Percentiles rank a stretch among this genome's conserved stretches.
phyloP scores from a whole-genome alignment of 2,888 invertebrate species.

The Eilema caniola region DNA sequence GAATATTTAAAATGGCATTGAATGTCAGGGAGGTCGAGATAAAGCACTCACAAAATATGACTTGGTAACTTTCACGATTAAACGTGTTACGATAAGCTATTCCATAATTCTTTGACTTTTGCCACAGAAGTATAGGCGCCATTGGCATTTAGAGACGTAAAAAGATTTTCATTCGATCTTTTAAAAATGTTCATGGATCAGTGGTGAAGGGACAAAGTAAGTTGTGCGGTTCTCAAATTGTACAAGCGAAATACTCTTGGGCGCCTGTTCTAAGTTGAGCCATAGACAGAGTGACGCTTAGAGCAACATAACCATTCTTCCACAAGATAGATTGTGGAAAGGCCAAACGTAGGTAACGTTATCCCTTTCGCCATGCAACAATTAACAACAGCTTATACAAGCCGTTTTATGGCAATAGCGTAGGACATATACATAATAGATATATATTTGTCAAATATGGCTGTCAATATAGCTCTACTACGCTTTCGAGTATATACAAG shows the following conservation, averaged over 20 bases:
- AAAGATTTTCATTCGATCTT: not conserved
- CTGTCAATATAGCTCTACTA: not conserved
- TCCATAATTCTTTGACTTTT: slow-evolving; percentile 16
- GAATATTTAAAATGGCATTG: slow-evolving; percentile 20
- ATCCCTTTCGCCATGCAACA: too few relatives aligned
- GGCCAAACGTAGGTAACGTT: too few relatives aligned
- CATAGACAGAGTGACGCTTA: too few relatives aligned
- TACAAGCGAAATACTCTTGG: too few relatives aligned
- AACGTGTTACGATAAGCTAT: slow-evolving; percentile 46
- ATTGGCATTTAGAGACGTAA: slow-evolving; percentile 2
- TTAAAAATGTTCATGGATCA: not conserved
- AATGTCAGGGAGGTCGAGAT: slow-evolving; percentile 15
- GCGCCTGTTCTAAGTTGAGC: too few relatives aligned
- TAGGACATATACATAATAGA: too few relatives aligned
- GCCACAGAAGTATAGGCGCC: not conserved
- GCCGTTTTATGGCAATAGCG: too few relatives aligned
- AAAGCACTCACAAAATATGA: slow-evolving; percentile 26
- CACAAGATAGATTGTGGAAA: too few relatives aligned
- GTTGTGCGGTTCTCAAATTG: not conserved
- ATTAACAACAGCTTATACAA: too few relatives aligned
- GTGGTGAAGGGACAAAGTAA: not conserved
- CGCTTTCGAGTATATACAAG: not conserved
- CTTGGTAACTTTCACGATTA: slow-evolving; percentile 44
- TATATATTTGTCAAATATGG: too few relatives aligned
- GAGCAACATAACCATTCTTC: too few relatives aligned